phyloP scores from a whole-genome alignment of 2,888 invertebrate species.

The Elaeidobius kamerunicus region DNA sequence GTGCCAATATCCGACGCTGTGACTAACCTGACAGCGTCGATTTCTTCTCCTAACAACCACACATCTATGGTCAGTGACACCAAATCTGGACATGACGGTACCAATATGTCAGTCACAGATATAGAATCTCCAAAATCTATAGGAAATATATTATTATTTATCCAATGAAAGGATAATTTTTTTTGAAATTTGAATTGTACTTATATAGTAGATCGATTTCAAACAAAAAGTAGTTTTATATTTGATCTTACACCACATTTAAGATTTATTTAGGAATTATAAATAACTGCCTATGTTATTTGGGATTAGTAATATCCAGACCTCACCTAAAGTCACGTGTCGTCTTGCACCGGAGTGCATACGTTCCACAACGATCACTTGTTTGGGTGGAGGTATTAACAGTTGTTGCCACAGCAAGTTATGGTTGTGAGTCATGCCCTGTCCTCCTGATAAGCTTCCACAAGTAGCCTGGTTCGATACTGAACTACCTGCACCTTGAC shows the following conservation, averaged over 20 bases:
- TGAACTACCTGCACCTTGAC: conserved; percentile 13
- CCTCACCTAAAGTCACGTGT: conserved; percentile 86
- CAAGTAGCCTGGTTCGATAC: conserved; percentile 14
- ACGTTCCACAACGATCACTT: conserved; percentile 82
- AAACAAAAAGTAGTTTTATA: no score
- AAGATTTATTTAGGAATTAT: no score
- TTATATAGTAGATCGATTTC: no score
- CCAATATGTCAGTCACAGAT: conserved; percentile 79
- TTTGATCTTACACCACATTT: no score
- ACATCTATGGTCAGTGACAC: conserved; percentile 86
- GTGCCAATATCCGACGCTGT: conserved; percentile 85
- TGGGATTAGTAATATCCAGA: no score
- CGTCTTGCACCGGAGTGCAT: conserved; percentile 94
- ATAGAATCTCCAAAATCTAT: conserved; percentile 87
- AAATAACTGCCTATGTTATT: no score
- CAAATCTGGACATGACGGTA: conserved; percentile 77
- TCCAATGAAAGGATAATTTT: no score
- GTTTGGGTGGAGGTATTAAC: conserved; percentile 76
- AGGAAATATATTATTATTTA: no score
- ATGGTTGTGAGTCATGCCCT: conserved; percentile 14
- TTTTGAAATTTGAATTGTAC: no score
- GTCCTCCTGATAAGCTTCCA: conserved; percentile 13
- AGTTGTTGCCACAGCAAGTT: conserved; percentile 48
- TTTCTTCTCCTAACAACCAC: conserved; percentile 85
- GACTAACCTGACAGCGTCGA: conserved; percentile 79